Percentiles rank a stretch among this genome's conserved stretches.
phyloP scores from a whole-genome alignment of 2,888 invertebrate species.

The Sclerodermus sp. region DNA sequence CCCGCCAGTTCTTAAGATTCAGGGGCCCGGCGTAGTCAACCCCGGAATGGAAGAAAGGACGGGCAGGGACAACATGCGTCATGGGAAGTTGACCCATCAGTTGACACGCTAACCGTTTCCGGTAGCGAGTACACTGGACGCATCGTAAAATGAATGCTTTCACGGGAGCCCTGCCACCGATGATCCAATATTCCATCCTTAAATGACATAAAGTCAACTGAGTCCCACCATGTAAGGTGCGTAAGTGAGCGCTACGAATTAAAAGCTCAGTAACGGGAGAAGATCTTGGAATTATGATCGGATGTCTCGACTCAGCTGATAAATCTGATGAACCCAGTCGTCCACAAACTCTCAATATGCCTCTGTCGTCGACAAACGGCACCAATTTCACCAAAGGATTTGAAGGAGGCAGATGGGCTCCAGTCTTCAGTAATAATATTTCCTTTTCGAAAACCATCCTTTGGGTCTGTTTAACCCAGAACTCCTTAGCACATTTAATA shows the following conservation, averaged over 20 bases:
- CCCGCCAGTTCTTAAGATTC: not conserved
- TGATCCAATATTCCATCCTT: constrained; percentile 12
- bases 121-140: constrained; percentile 14
- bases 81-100: constrained; percentile 34
- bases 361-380: constrained; percentile 11
- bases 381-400: constrained; percentile 5
- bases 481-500: not conserved
- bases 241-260: constrained; percentile 8
- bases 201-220: constrained; percentile 11
- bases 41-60: constrained; percentile 25
- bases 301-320: constrained; percentile 8
- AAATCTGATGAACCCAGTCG: constrained; percentile 11
- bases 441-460: constrained; percentile 7
- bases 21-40: too few relatives aligned
- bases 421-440: not conserved
- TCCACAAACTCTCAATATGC: constrained; percentile 12
- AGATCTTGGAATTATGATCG: constrained; percentile 8
- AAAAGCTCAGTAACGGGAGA: constrained; percentile 5
- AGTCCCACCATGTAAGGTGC: constrained; percentile 16
- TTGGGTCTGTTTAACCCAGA: constrained; percentile 14
- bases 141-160: constrained; percentile 11
- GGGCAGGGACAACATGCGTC: constrained; percentile 20
- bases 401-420: constrained; percentile 4
- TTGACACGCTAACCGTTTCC: constrained; percentile 11
- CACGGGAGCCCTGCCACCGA: constrained; percentile 8